These are phyloP conservation scores for Melanotaenia parkinsoni DNA, from an alignment of 2,797 vertebrate genomes.

Conservation along the genomic window DNA sequence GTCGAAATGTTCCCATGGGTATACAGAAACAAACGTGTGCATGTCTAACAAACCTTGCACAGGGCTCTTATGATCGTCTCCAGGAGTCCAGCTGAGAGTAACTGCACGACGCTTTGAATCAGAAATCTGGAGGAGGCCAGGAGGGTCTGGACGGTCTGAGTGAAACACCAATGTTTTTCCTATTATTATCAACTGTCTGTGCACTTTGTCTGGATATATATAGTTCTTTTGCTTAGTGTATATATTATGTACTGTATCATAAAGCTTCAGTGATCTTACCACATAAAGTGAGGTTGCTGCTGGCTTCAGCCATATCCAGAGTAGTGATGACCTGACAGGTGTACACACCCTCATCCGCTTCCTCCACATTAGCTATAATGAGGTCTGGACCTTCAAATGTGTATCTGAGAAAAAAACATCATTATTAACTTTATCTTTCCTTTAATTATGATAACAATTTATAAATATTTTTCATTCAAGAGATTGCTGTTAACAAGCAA, in stretches of 20 bases:
- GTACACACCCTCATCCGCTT: constrained; percentile 86
- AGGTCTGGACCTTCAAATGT: constrained; percentile 82
- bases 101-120: constrained; percentile 65
- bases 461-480: neutral
- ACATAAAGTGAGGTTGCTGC: constrained; percentile 85
- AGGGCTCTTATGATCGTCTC: constrained; percentile 83
- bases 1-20: neutral
- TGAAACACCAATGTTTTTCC: constrained; percentile 9
- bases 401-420: constrained; percentile 79
- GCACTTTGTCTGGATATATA: neutral
- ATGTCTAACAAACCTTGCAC: constrained; percentile 71
- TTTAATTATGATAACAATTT: neutral
- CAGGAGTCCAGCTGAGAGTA: constrained; percentile 82
- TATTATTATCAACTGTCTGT: neutral
- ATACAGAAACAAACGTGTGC: neutral
- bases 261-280: constrained; percentile 77
- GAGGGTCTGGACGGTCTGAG: constrained; percentile 83
- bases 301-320: constrained; percentile 85
- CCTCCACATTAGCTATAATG: constrained; percentile 81
- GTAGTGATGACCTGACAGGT: constrained; percentile 87
- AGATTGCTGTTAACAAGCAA: neutral
- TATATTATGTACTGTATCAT: neutral
- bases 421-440: neutral
- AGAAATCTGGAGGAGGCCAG: constrained; percentile 68
- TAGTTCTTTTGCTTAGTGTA: neutral